Conservation (phyloP, 1,140 invertebrate genomes). For the Potamilus streckersoni region DNA sequence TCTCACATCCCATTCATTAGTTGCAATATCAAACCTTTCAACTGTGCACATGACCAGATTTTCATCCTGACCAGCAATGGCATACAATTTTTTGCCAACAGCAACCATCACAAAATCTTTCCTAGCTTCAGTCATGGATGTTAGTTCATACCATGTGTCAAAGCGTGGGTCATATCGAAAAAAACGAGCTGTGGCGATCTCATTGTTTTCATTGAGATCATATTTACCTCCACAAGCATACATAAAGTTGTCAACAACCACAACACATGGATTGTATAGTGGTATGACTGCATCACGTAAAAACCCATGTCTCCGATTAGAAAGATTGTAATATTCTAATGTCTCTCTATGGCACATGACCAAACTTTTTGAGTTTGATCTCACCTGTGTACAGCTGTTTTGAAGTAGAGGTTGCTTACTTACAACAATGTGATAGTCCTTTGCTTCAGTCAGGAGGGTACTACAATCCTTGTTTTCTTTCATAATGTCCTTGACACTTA, state of each 20-base stretch:
- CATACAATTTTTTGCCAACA: conserved; percentile 55
- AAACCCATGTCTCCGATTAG: conserved; percentile 53
- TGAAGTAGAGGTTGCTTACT: conserved; percentile 64
- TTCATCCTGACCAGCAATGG: conserved; percentile 65
- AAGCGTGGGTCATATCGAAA: conserved; percentile 67
- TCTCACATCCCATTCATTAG: conserved; percentile 64
- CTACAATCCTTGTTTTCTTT: conserved; percentile 53
- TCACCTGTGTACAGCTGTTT: conserved; percentile 56
- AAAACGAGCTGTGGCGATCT: conserved; percentile 65
- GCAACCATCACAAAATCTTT: conserved; percentile 66
- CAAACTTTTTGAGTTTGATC: conserved; percentile 55
- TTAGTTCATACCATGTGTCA: conserved; percentile 65
- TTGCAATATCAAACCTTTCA: conserved; percentile 59
- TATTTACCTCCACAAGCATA: conserved; percentile 68
- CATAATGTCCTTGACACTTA: conserved; percentile 60
- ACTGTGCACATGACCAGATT: conserved; percentile 65
- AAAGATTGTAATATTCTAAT: conserved; percentile 60
- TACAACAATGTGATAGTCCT: conserved; percentile 66
- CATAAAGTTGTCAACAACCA: conserved; percentile 67
- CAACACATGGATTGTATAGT: conserved; percentile 63
- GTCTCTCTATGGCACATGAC: conserved; percentile 64
- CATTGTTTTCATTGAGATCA: conserved; percentile 64
- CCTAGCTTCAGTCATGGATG: conserved; percentile 65
- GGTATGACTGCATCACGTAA: conserved; percentile 60
- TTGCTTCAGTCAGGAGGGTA: conserved; percentile 61